Percentiles rank a stretch among this genome's conserved stretches.
Conservation (phyloP, 2,888 invertebrate species). For the Cephus nigrinus region DNA sequence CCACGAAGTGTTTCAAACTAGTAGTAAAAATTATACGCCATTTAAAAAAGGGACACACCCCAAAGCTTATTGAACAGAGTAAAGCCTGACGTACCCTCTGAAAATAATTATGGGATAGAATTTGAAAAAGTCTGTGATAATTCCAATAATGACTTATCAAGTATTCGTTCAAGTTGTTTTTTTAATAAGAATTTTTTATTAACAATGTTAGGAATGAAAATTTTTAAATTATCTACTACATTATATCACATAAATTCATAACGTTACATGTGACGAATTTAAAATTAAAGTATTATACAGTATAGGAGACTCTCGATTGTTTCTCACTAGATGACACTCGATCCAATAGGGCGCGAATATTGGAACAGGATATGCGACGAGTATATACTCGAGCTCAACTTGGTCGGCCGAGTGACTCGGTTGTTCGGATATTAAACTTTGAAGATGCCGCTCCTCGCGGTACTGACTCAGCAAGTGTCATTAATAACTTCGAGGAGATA, state of each 20-base stretch:
- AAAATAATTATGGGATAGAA: background rate
- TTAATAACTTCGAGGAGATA: slow-evolving; percentile 53
- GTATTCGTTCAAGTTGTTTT: too few relatives aligned
- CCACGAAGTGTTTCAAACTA: background rate
- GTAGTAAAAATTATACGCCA: slow-evolving; percentile 20
- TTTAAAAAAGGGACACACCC: slow-evolving; percentile 9
- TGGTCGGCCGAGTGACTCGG: slow-evolving; percentile 35
- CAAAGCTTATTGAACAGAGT: background rate
- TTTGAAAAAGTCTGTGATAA: background rate
- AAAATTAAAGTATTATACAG: background rate
- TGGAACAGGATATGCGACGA: slow-evolving; percentile 22
- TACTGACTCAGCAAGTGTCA: slow-evolving; percentile 60
- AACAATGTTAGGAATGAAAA: background rate
- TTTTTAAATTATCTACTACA: background rate
- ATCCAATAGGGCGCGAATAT: slow-evolving; percentile 30
- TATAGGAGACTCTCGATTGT: slow-evolving; percentile 17
- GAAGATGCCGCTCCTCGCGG: slow-evolving; percentile 48
- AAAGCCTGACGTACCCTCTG: background rate
- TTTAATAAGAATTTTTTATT: too few relatives aligned
- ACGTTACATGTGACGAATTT: background rate
- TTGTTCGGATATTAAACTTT: slow-evolving; percentile 60
- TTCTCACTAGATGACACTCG: slow-evolving; percentile 16
- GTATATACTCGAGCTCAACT: slow-evolving; percentile 31
- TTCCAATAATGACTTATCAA: slow-evolving; percentile 9
- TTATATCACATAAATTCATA: background rate